Percentiles rank a stretch among this genome's conserved stretches.
Evolutionary conservation across 2,113 vertebrate species (phyloP).

Genomic region (Sarotherodon lohbergeri): DNA sequence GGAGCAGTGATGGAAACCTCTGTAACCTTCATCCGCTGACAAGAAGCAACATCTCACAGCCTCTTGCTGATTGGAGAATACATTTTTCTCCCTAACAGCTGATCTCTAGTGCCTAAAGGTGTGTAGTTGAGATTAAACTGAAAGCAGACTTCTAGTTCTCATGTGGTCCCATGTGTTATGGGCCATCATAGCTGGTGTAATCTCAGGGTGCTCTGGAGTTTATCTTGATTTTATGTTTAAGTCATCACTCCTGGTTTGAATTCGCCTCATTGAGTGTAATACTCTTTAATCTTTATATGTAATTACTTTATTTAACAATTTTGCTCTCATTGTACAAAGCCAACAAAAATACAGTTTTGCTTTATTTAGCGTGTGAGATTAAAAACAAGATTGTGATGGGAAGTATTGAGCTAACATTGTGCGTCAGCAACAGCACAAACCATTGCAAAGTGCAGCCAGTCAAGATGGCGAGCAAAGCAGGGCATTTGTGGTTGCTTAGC

Average conservation of each 20-base stretch:
- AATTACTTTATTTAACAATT: background rate
- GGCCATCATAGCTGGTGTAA: rapidly evolving
- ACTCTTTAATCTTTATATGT: background rate
- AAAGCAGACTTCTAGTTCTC: background rate
- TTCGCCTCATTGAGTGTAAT: rapidly evolving
- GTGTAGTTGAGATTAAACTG: background rate
- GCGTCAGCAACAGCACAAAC: background rate
- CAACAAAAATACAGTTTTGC: background rate
- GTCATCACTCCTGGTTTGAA: background rate
- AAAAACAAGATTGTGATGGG: background rate
- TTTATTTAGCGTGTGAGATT: background rate
- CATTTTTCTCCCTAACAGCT: background rate
- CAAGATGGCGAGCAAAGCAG: background rate
- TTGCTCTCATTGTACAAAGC: background rate
- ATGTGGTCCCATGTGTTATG: background rate
- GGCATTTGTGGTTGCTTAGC: background rate
- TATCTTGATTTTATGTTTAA: background rate
- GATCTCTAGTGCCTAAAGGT: rapidly evolving
- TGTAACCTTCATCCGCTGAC: background rate
- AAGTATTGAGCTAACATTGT: background rate
- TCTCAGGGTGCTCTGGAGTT: background rate
- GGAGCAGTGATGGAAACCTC: background rate
- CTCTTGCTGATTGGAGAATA: background rate
- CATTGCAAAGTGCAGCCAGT: background rate
- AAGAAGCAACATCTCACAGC: background rate